Conservation (phyloP, 2,797 vertebrate species). For the Rachycentron canadum region DNA sequence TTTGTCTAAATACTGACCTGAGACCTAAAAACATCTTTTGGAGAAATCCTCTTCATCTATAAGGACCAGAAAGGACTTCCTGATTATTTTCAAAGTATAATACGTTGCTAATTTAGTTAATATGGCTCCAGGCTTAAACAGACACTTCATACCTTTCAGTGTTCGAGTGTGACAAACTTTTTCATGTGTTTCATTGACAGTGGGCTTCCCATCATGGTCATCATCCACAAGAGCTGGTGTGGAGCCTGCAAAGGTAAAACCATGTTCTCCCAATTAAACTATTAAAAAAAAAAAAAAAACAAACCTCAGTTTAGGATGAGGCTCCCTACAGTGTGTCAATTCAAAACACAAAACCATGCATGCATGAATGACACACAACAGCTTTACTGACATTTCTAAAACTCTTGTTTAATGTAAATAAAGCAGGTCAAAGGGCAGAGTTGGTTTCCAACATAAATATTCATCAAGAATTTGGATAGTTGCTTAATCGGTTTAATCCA, state of each 20-base stretch:
- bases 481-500: not conserved
- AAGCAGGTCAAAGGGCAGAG: too few relatives aligned
- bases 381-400: too few relatives aligned
- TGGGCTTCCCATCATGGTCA: conserved; percentile 95
- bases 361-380: not conserved
- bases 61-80: too few relatives aligned
- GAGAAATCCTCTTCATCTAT: too few relatives aligned
- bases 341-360: not conserved
- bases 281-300: too few relatives aligned
- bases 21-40: too few relatives aligned
- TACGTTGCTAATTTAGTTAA: not conserved
- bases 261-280: not conserved
- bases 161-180: not conserved
- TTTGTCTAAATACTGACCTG: too few relatives aligned
- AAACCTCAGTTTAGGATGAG: not conserved
- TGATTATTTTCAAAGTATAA: not conserved
- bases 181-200: conserved; percentile 79
- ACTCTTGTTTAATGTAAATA: too few relatives aligned
- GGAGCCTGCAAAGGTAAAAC: conserved; percentile 97
- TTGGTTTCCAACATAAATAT: too few relatives aligned
- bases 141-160: not conserved
- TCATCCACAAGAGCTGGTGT: conserved; percentile 99
- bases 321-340: not conserved
- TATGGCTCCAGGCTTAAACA: not conserved
- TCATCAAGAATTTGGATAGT: not conserved